These are phyloP conservation scores for Bubo blakistoni DNA, from an alignment of 2,113 vertebrate species.

Conservation along the genomic window DNA sequence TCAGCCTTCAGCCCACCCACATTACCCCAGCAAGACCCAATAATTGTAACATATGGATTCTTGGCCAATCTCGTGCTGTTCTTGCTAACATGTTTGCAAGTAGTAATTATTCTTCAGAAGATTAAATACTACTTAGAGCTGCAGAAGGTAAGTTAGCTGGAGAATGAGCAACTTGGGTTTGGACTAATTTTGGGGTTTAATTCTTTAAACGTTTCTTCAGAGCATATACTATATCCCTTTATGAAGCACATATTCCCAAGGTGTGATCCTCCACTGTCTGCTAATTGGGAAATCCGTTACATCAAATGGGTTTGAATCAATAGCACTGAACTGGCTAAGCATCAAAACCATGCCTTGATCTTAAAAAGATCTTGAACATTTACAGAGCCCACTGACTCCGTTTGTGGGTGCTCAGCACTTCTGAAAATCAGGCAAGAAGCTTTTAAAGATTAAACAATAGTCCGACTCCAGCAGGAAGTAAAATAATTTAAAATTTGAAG, in stretches of 20 bases:
- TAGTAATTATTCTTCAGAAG: neutral
- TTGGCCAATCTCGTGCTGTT: neutral
- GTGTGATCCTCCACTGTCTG: neutral
- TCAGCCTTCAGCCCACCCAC: constrained; percentile 74
- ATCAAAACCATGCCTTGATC: neutral
- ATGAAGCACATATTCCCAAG: neutral
- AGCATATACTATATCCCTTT: neutral
- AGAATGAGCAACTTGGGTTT: neutral
- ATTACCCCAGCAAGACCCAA: neutral
- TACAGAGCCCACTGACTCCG: neutral
- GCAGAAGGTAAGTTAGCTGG: neutral
- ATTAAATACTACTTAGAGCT: neutral
- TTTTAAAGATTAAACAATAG: constrained; percentile 11
- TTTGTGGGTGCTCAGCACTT: constrained; percentile 23
- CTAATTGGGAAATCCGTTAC: neutral
- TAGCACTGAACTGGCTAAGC: neutral
- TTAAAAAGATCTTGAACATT: neutral
- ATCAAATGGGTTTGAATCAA: neutral
- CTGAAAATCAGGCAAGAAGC: constrained; percentile 1
- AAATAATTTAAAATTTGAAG: constrained; percentile 6
- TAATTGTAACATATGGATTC: neutral
- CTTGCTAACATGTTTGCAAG: neutral
- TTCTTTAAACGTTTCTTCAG: neutral
- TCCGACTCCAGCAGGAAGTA: neutral
- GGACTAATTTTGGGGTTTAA: neutral